Base-by-base conservation (phyloP, 2,797 vertebrate genomes). In the Hylomyscus alleni region DNA sequence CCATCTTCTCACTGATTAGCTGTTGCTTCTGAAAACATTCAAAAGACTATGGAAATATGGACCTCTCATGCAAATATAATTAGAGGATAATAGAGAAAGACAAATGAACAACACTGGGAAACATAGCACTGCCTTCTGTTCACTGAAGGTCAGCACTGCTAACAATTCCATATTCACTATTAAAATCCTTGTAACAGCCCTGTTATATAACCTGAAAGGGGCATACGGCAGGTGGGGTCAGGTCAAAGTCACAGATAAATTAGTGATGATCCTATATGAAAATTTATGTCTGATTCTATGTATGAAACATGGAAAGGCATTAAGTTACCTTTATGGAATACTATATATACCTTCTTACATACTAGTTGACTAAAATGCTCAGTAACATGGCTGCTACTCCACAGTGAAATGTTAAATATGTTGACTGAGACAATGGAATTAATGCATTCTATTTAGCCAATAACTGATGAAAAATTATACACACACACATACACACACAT, bases 51-150 rank as follows among this genome's bases (percentile, higher is more conserved):
- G 58, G 84, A 90, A 93, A 92, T 75, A 58, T 52, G 87, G 47
- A 52, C 12, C 81, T 58, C 69, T 34, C n/a, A 56, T 40, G 72
- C 11, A 85, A 93, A 95, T 72, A 65, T 62, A 84, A 91, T 65
- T 77, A 84, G 88, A 78, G 77, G 78, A 56, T 47, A 67, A 88
- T 62, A 84, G 54, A 90, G 81, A 90, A 93, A 93, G 75, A 86
- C 54, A 80, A 76, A 75, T 4, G 58, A 62, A 44, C 2, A 67
- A n/a, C 11, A 85, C 67, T 50, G 73, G 44, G 72, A 93, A 67
- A 91, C 13, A 93, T 4, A 5, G 34, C 80, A 58, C 2, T 62
- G 80, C 47, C 58, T 93, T 95, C 72, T 73, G 47, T 47, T 91
- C 67, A 62, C 6, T 73, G 69, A 96, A 31, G 84, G 62, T 3